Evolutionary conservation across 1,140 invertebrate species (phyloP), one percentile per base, ranked within the genome.

Genomic region (Megalopta genalis): DNA sequence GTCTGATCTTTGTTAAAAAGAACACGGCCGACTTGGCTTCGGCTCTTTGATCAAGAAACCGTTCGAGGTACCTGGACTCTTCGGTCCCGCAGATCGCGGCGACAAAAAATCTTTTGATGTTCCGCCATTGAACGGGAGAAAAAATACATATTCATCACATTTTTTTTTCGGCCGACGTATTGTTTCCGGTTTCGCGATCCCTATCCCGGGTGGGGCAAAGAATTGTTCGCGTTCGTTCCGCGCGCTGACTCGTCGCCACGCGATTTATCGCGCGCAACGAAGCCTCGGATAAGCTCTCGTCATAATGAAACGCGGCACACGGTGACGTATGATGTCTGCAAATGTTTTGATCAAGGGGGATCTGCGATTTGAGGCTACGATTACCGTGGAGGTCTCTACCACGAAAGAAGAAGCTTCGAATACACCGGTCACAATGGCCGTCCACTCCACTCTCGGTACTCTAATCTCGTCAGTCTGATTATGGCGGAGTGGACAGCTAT

Each of bases 1-100:
- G 37, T 76, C 37, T 59, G 46, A 71, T 63, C 68, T 70, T 68
- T 57, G 66, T 74, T 54, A 27, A 63, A 63, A 52, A 23, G 52
- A 49, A 52, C 39, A 70, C n/a, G 59, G 46, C 42, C 9, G 8
- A 59, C 54, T 60, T 60, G 25, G 25, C 7, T 27, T 37, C n/a
- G 37, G n/a, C 27, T 21, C 67, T 77, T 71, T 77, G 67, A 71
- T 71, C 67, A 18, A 9, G 32, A 39, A 70, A n/a, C 4, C n/a
- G 12, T 39, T 46, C 16, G 18, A 7, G 21, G n/a, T 42, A 21
- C 37, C 63, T 0, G 25, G 18, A 39, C 16, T 62, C 69, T 70
- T 16, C 27, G 16, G n/a, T 63, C 49, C 27, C n/a, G 37, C 46
- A 10, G 46, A 12, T 27, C 18, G 67, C 21, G 49, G 16, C 16